Base-by-base conservation (phyloP, 2,113 vertebrate species). In the Cryptotis parvus region DNA sequence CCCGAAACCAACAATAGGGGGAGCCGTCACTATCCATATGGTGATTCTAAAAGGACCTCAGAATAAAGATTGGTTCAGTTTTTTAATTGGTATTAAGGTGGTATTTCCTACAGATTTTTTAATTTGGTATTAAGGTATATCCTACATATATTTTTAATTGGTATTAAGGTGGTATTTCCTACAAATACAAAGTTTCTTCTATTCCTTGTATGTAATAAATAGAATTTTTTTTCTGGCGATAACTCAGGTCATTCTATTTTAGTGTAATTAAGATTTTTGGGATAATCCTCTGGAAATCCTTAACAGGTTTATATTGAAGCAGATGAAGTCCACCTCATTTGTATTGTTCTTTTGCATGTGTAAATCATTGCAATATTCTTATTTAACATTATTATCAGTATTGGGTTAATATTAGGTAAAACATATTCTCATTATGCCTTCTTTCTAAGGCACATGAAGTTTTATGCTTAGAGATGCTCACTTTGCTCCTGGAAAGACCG, bases 381-480 rank as follows among this genome's bases (percentile, higher is more conserved):
- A n/a, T n/a, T n/a, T n/a, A n/a, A n/a, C n/a, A n/a, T n/a, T 63
- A 22, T 20, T 63, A 63, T 66, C 45, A 84, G 8, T 11, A 74
- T 2, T 61, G 83, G n/a, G 1, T 41, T 83, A 86, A n/a, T 84
- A 41, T 72, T 37, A 76, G 55, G 8, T 45, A 49, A 74, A 92
- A 89, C 3, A 79, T 90, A 63, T 94, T 84, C 26, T 82, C 35
- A 93, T 37, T 55, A 1, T 80, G 18, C 58, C 24, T 94, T 31
- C 78, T 33, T 58, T 94, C 29, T 29, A 95, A 99, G 99, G 99
- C 99, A 90, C 99, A 99, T 9, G 99, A 99, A 96, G 99, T 99
- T 94, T 97, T 99, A 55, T 99, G 98, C 97, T 97, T 99, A 96
- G 99, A 99, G 97, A 99, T 99, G 98, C 98, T 99, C 61, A 99